Evolutionary conservation across 2,113 vertebrate genomes (phyloP), one percentile per base, ranked within the genome.

Genomic region (Psilopsiagon aymara): DNA sequence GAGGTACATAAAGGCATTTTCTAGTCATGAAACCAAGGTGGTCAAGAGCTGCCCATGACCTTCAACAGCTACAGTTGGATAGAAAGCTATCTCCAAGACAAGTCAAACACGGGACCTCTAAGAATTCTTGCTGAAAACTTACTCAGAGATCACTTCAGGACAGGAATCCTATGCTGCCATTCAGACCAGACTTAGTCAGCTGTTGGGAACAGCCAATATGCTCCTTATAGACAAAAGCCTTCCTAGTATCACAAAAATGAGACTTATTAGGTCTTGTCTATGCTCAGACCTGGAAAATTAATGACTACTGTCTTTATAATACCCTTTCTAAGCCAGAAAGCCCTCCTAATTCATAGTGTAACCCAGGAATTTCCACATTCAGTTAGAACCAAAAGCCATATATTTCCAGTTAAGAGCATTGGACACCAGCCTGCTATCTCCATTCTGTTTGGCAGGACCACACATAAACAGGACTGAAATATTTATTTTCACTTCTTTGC

Each of bases 291-390:
- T 60, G 17, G 35, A 35, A 59, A 89, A 87, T 47, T 1, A 71
- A 55, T 20, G 53, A 46, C 44, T 82, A 6, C 8, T 75, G 43
- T 81, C n/a, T 90, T 76, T 51, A 8, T 35, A 63, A 63, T 17
- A 13, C 51, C 41, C 43, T 70, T 63, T 31, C 43, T 12, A 49
- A 53, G 46, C 4, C 0, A 3, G 43, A 86, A 81, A 86, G 46
- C 35, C 51, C 49, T 82, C 33, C 2, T 0, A 47, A 66, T 0
- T 21, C 49, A 5, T 25, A 33, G 71, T 0, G 0, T 13, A 74
- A 86, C 46, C 41, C 3, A 0, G 46, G 76, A 67, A 86, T 81
- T 67, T 23, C 76, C 86, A 78, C 0, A 0, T 90, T 59, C 41
- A 46, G 13, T 43, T 10, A 21, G 73, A 91, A 43, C 28, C 59